Percentiles rank a stretch among this genome's conserved stretches.
phyloP scores from a whole-genome alignment of 2,797 vertebrate species.

The Chromis chromis region DNA sequence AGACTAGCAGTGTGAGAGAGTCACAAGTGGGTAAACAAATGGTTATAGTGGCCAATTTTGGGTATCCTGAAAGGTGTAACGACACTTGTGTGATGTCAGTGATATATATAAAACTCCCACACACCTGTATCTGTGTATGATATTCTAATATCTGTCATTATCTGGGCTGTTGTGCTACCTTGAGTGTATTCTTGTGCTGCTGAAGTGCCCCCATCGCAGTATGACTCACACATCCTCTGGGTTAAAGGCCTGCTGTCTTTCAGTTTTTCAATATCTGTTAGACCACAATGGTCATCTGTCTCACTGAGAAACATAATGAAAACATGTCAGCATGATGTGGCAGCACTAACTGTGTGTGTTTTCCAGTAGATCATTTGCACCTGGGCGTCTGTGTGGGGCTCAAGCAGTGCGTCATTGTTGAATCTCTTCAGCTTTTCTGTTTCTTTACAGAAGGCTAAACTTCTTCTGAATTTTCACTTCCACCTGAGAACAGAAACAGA shows the following conservation, averaged over 20 bases:
- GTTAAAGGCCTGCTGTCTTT: conserved; percentile 12
- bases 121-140: background rate
- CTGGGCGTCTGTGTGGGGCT: background rate
- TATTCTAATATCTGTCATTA: background rate
- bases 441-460: conserved; percentile 1
- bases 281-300: background rate
- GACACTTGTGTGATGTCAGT: conserved; percentile 5
- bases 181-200: conserved; percentile 25
- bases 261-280: background rate
- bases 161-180: conserved; percentile 6
- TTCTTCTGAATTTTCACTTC: conserved; percentile 46
- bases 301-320: conserved; percentile 22
- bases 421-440: background rate
- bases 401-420: background rate
- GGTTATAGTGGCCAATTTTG: background rate
- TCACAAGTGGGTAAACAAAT: background rate
- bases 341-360: background rate
- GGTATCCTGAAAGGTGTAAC: conserved; percentile 2
- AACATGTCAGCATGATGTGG: background rate
- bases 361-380: background rate
- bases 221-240: conserved; percentile 47
- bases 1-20: background rate
- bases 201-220: conserved; percentile 42
- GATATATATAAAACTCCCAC: background rate
- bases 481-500: conserved; percentile 37